phyloP scores from a whole-genome alignment of 2,888 invertebrate species.

The Lypha dubia region DNA sequence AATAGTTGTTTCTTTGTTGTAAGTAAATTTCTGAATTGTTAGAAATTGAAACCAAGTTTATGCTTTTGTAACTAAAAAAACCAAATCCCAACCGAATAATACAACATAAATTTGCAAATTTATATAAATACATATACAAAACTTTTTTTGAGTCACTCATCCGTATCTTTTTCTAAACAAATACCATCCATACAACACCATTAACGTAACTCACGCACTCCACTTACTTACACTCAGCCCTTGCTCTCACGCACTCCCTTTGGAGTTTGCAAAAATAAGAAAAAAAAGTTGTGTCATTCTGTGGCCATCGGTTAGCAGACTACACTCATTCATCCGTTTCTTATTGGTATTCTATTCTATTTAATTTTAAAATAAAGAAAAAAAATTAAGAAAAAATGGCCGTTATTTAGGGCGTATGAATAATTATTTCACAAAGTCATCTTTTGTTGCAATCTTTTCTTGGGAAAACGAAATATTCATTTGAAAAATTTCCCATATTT shows the following conservation, averaged over 20 bases:
- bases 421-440: conserved; percentile 14
- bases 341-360: conserved; percentile 72
- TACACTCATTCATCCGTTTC: conserved; percentile 72
- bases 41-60: conserved; percentile 48
- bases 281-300: conserved; percentile 1
- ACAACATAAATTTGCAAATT: conserved; percentile 16
- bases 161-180: conserved; percentile 32
- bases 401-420: conserved; percentile 44
- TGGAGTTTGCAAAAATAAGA: not conserved
- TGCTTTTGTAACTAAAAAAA: conserved; percentile 48
- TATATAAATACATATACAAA: conserved; percentile 51
- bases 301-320: conserved; percentile 51
- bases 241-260: conserved; percentile 39
- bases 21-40: not conserved
- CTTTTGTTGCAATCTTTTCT: not conserved
- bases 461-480: not conserved
- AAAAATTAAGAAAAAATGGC: conserved; percentile 68
- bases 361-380: conserved; percentile 23
- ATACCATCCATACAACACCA: conserved; percentile 7
- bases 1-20: not conserved
- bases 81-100: conserved; percentile 5
- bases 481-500: not conserved
- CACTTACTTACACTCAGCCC: not conserved
- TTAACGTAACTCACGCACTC: conserved; percentile 40
- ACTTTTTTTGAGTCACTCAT: conserved; percentile 69